Evolutionary conservation across 2,113 vertebrate species (phyloP).

Genomic region (Tringa solitaria): DNA sequence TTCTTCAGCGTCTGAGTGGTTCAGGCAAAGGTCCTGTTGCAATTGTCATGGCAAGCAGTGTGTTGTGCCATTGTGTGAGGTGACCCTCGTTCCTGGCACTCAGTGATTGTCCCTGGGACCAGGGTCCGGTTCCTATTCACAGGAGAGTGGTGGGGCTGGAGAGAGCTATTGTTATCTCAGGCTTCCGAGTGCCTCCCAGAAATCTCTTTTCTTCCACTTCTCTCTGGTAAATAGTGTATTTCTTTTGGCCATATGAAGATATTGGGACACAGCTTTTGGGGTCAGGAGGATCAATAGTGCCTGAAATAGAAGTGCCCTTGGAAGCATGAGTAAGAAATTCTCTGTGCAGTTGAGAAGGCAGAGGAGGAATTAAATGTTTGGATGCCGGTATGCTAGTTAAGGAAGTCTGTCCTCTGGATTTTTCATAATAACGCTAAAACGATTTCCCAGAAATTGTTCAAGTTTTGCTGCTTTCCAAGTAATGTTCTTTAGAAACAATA

Average conservation of each 20-base stretch:
- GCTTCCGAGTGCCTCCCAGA: background rate
- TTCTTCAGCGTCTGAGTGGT: background rate
- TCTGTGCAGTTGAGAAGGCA: background rate
- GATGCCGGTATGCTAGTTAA: background rate
- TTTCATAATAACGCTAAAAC: background rate
- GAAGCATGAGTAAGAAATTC: background rate
- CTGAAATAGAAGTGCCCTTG: constrained; percentile 13
- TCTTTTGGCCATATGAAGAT: background rate
- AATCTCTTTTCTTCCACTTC: background rate
- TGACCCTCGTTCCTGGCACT: background rate
- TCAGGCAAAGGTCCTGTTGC: background rate
- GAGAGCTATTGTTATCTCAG: background rate
- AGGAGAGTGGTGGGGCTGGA: background rate
- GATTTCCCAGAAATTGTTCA: background rate
- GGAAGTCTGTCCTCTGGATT: background rate
- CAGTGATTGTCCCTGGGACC: background rate
- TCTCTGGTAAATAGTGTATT: background rate
- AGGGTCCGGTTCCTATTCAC: background rate
- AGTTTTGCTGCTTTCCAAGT: background rate
- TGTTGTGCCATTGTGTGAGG: background rate
- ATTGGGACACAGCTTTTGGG: background rate
- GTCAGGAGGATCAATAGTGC: constrained; percentile 11
- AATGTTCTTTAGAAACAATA: background rate
- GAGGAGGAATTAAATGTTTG: constrained; percentile 3
- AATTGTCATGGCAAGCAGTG: background rate